phyloP scores from a whole-genome alignment of 2,797 vertebrate genomes.

The Borostomias antarcticus region DNA sequence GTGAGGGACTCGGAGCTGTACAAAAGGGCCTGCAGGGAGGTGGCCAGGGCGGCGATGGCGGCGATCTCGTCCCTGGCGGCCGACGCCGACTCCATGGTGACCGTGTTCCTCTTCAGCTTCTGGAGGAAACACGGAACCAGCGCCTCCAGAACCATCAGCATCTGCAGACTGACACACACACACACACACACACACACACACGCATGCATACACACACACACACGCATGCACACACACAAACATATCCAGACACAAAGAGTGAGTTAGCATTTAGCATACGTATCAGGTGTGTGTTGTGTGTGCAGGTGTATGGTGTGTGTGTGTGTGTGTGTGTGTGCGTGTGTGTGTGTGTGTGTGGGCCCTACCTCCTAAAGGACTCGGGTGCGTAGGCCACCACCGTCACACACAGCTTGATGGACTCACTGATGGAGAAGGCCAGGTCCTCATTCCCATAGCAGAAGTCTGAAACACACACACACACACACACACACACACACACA shows the following conservation, averaged over 20 bases:
- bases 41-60: conserved; percentile 91
- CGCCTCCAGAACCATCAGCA: conserved; percentile 98
- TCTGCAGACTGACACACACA: conserved; percentile 86
- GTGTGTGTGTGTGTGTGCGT: not conserved
- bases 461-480: conserved; percentile 71
- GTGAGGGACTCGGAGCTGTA: conserved; percentile 96
- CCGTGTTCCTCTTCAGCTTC: conserved; percentile 90
- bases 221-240: not conserved
- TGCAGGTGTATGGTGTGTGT: no score
- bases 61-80: conserved; percentile 97
- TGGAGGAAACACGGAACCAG: conserved; percentile 94
- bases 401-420: conserved; percentile 97
- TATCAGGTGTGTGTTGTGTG: not conserved
- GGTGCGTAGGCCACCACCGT: conserved; percentile 97
- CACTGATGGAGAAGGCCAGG: conserved; percentile 94
- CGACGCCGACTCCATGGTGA: conserved; percentile 88
- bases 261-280: no score
- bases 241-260: no score
- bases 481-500: no score
- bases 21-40: conserved; percentile 93
- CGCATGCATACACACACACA: not conserved
- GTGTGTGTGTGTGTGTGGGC: not conserved
- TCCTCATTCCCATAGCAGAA: conserved; percentile 99
- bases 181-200: conserved; percentile 8
- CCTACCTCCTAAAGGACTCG: conserved; percentile 95